These are phyloP conservation scores for Zosterops hypoxanthus DNA, from an alignment of 2,113 vertebrate genomes.

Conservation along the genomic window DNA sequence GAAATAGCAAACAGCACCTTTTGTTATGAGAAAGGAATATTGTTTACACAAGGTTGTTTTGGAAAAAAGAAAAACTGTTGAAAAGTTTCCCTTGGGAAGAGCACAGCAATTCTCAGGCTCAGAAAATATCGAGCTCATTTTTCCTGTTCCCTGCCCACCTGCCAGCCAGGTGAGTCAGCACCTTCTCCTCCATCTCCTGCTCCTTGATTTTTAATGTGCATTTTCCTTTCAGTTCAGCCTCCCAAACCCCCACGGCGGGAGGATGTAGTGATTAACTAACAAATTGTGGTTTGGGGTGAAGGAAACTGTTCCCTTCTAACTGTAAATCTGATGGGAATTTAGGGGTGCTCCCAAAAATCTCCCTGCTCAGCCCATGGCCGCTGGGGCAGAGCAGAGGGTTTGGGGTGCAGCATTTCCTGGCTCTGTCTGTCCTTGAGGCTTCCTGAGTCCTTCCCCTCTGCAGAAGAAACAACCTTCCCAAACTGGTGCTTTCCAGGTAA, in stretches of 20 bases:
- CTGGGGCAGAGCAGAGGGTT: background rate
- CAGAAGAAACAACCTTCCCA: background rate
- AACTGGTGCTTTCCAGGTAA: background rate
- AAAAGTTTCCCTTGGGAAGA: no score
- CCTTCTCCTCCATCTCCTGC: background rate
- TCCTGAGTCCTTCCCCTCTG: background rate
- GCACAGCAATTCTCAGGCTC: no score
- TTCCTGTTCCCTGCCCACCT: constrained; percentile 19
- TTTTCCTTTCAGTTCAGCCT: background rate
- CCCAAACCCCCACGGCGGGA: rapidly evolving
- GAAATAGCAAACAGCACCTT: no score
- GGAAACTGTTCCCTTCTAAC: rapidly evolving
- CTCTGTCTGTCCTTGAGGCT: background rate
- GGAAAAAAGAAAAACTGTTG: no score
- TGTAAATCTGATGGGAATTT: background rate
- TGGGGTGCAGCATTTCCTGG: background rate
- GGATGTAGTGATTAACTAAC: no score
- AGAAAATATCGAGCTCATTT: no score
- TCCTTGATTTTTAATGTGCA: background rate
- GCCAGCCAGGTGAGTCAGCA: constrained; percentile 55
- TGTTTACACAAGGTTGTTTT: no score
- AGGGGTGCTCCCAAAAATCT: background rate
- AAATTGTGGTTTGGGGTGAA: rapidly evolving
- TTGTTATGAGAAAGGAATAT: no score
- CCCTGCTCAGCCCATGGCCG: rapidly evolving